Conservation (phyloP, 2,113 vertebrate genomes). For the Cyanistes caeruleus region DNA sequence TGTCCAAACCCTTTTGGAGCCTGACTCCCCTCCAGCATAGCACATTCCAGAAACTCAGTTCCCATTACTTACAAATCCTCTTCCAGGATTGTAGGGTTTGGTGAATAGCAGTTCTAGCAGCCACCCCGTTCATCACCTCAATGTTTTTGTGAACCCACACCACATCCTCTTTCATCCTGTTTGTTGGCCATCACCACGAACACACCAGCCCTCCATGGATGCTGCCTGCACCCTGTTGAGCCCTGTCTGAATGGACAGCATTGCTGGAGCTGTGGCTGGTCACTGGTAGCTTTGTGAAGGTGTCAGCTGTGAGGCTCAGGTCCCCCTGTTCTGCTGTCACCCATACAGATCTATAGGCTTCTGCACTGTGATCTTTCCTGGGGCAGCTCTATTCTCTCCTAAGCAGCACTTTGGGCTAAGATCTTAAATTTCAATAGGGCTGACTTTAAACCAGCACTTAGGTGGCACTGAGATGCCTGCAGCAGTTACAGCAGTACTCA, state of each 20-base stretch:
- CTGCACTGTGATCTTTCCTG: not conserved
- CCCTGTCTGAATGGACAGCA: not conserved
- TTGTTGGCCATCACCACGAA: not conserved
- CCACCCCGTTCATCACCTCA: not conserved
- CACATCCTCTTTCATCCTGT: not conserved
- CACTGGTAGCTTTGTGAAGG: not conserved
- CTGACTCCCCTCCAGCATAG: not conserved
- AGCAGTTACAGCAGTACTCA: not conserved
- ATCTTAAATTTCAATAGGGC: not conserved
- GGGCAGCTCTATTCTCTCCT: not conserved
- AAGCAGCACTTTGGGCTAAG: not conserved
- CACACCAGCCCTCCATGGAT: not conserved
- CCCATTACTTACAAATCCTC: not conserved
- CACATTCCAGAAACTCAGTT: not conserved
- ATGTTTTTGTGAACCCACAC: not conserved
- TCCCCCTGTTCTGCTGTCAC: not conserved
- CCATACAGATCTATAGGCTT: not conserved
- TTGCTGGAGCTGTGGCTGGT: not conserved
- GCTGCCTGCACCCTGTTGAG: not conserved
- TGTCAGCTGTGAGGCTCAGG: not conserved
- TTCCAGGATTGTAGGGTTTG: not conserved
- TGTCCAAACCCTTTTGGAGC: not conserved
- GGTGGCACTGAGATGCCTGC: not conserved
- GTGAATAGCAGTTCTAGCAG: not conserved
- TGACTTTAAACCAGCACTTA: not conserved